Base-by-base conservation (phyloP, 2,113 vertebrate species). In the Oxygymnocypris stewartii region DNA sequence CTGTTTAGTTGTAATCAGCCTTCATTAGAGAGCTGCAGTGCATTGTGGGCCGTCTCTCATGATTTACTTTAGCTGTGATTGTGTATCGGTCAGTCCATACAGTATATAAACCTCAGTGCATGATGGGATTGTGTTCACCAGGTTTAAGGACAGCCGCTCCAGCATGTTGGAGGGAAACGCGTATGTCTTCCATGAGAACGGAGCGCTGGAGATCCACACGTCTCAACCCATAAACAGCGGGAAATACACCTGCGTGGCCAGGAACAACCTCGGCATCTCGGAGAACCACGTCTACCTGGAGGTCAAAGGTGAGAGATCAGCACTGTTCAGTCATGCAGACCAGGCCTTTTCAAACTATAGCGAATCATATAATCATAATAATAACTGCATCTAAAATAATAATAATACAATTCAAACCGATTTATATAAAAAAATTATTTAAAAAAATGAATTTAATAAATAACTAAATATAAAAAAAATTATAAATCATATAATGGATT, bases 271-370 rank as follows among this genome's bases (percentile, higher is more conserved):
- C 23, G 97, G 97, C 16, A 96, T 93, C 71, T 92, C 87, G 69
- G 96, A 97, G 93, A 99, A 99, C 89, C 96, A 97, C 14, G 94
- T 98, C 79, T 94, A 92, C 28, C 91, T 99, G 92, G 96, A 99
- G 94, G 95, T 98, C 92, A 99, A 99, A 97, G 98, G 98, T 99
- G 92, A 96, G 93, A 87, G 61, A 9, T 71, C 14, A 35, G 65
- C 54, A 14, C 47, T 13, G 61, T 6, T 65, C n/a, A 6, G 11
- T 25, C 61, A 13, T 31, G 25, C 31, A 6, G 2, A 31, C 2
- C 13, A 16, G 2, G 6, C 2, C 11, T 65, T 28, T 57, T 57
- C 51, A 57, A 57, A 47, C 44, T 12, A n/a, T n/a, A n/a, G n/a
- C n/a, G n/a, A n/a, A n/a, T n/a, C n/a, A n/a, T n/a, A n/a, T 49